phyloP scores from a whole-genome alignment of 2,888 invertebrate genomes.

The Eurytoma californica region DNA sequence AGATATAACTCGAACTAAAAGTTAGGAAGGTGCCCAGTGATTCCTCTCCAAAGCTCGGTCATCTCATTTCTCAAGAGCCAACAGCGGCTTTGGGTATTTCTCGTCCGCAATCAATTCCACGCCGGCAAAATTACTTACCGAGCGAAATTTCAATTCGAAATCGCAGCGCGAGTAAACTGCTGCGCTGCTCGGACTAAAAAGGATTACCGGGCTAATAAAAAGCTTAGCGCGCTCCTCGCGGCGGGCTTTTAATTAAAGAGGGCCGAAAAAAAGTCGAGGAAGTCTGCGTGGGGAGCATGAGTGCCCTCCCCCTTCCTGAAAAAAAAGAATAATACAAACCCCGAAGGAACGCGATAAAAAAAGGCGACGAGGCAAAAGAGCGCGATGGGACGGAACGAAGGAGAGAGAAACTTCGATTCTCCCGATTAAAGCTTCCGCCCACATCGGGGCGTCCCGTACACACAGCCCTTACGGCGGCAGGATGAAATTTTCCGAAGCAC shows the following conservation, averaged over 20 bases:
- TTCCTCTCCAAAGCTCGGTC: not conserved
- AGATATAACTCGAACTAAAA: no score
- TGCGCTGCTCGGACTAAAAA: slow-evolving; percentile 15
- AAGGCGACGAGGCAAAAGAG: slow-evolving; percentile 2
- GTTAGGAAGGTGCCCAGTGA: not conserved
- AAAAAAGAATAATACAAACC: slow-evolving; percentile 16
- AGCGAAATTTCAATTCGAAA: slow-evolving; percentile 31
- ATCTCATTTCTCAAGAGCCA: not conserved
- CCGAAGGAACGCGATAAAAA: slow-evolving; percentile 15
- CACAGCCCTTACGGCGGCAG: slow-evolving; percentile 37
- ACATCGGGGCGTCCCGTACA: slow-evolving; percentile 51
- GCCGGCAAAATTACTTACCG: slow-evolving; percentile 27
- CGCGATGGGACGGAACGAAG: slow-evolving; percentile 27
- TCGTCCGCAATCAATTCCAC: not conserved
- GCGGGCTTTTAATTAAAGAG: not conserved
- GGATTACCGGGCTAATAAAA: slow-evolving; percentile 50
- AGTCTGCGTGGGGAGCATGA: not conserved
- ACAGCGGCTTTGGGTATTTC: not conserved
- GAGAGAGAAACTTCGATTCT: slow-evolving; percentile 42
- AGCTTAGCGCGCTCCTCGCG: slow-evolving; percentile 28
- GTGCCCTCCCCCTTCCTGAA: not conserved
- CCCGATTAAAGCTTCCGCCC: slow-evolving; percentile 49
- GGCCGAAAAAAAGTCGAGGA: not conserved
- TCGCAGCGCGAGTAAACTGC: slow-evolving; percentile 1
- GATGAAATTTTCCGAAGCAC: slow-evolving; percentile 57